These are phyloP conservation scores for Sturnira hondurensis DNA, from an alignment of 2,113 vertebrate species.

Conservation along the genomic window DNA sequence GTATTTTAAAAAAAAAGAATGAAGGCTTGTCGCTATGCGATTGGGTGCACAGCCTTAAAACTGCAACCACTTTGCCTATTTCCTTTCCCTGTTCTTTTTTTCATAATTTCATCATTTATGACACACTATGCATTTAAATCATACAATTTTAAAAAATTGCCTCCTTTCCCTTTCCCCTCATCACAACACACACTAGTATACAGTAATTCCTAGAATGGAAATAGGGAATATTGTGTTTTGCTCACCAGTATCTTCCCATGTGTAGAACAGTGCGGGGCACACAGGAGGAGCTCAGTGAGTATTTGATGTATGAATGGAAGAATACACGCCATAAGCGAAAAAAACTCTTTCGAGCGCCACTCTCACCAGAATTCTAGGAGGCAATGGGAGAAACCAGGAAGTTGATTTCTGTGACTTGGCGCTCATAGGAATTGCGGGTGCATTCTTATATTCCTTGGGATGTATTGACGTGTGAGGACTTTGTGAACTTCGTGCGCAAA, in stretches of 20 bases:
- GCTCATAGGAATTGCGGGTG: neutral
- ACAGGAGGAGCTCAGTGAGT: neutral
- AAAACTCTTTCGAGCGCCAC: neutral
- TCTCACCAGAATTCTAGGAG: slow-evolving; percentile 9
- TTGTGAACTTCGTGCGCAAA: neutral
- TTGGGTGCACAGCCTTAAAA: neutral
- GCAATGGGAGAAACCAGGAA: neutral
- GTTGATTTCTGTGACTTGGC: neutral
- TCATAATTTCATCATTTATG: neutral
- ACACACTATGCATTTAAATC: neutral
- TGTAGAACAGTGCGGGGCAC: neutral
- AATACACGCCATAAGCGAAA: slow-evolving; percentile 23
- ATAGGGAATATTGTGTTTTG: neutral
- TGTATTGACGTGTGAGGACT: neutral
- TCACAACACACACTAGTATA: neutral
- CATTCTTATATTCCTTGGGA: neutral
- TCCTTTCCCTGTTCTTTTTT: neutral
- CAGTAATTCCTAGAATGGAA: neutral
- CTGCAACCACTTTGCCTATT: neutral
- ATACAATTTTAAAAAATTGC: neutral
- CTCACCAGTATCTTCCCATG: neutral
- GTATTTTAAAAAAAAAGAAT: neutral
- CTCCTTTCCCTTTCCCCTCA: neutral
- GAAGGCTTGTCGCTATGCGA: neutral
- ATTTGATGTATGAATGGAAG: neutral